These are phyloP conservation scores for Malurus melanocephalus DNA, from an alignment of 2,113 vertebrate genomes.

Conservation along the genomic window DNA sequence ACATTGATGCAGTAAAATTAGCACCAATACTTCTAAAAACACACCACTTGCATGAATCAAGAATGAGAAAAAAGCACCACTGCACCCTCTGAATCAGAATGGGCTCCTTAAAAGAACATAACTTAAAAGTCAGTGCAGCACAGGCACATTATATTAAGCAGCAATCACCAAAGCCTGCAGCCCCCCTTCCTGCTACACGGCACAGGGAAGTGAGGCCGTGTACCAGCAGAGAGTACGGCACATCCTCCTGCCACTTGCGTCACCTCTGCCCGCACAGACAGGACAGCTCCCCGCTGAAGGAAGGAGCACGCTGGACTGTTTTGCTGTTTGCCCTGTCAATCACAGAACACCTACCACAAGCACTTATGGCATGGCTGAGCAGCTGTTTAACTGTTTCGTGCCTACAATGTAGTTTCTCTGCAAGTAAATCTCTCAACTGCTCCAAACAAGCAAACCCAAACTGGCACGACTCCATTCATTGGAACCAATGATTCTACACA, in stretches of 20 bases:
- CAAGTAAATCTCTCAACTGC: background rate
- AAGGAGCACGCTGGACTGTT: background rate
- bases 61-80: background rate
- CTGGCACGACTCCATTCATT: background rate
- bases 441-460: background rate
- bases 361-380: fast-evolving
- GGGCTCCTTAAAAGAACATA: background rate
- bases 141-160: fast-evolving
- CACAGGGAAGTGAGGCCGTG: background rate
- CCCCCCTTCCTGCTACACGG: background rate
- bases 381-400: background rate
- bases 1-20: background rate
- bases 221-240: background rate
- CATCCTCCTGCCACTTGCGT: fast-evolving
- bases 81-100: background rate
- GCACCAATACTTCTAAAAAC: background rate
- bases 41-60: background rate
- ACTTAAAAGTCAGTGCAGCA: background rate
- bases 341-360: background rate
- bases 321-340: background rate
- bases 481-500: background rate
- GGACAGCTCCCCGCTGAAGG: background rate
- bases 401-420: background rate
- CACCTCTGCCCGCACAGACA: fast-evolving
- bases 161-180: background rate